These are phyloP conservation scores for Epinephelus moara DNA, from an alignment of 2,113 vertebrate genomes.

Conservation along the genomic window DNA sequence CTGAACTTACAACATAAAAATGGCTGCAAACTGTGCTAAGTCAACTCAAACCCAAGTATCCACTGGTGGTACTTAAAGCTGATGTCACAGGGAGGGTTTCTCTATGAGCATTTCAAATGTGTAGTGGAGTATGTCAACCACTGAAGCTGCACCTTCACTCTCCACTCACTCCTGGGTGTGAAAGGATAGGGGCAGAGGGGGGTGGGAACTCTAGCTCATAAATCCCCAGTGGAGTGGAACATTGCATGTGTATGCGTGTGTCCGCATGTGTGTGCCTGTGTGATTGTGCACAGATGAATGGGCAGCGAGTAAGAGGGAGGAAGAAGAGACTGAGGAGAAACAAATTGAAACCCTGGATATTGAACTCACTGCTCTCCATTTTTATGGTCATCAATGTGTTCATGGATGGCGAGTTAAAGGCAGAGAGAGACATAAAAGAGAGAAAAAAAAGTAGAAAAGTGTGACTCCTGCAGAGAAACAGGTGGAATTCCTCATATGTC, in stretches of 20 bases:
- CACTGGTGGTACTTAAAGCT: background rate
- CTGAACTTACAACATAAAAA: background rate
- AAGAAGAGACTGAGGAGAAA: background rate
- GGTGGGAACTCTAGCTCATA: conserved; percentile 20
- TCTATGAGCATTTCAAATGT: conserved; percentile 53
- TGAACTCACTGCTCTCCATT: background rate
- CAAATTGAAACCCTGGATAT: conserved; percentile 14
- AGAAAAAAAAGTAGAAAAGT: conserved; percentile 2
- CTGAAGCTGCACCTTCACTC: conserved; percentile 46
- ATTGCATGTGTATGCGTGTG: conserved; percentile 30
- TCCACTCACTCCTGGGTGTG: conserved; percentile 36
- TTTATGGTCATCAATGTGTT: conserved; percentile 26
- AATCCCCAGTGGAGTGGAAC: conserved; percentile 46
- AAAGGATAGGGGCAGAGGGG: conserved; percentile 26
- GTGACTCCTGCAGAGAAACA: conserved; percentile 42
- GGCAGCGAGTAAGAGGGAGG: conserved; percentile 8
- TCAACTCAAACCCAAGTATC: conserved; percentile 9
- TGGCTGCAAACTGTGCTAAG: background rate
- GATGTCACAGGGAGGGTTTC: conserved; percentile 18
- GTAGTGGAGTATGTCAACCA: conserved; percentile 50
- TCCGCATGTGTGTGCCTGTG: conserved; percentile 20
- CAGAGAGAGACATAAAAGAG: conserved; percentile 12
- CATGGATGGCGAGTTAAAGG: background rate
- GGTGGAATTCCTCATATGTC: conserved; percentile 60
- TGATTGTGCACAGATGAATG: conserved; percentile 43